phyloP scores from a whole-genome alignment of 37 sponge, comb jelly and placozoan species.

The Axinella damicornis region DNA sequence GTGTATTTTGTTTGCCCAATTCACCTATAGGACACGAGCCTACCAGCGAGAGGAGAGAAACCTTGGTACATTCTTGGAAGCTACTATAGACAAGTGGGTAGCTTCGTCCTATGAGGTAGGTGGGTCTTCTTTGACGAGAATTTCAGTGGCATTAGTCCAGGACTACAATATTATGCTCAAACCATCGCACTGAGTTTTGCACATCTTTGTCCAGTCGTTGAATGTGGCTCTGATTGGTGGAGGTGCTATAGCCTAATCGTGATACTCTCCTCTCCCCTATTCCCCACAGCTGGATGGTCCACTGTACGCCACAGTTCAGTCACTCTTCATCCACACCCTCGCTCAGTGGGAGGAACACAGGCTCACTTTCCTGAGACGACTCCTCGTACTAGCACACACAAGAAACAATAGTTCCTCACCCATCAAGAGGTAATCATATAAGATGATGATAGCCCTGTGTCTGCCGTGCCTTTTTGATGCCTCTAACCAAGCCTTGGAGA shows the following conservation, averaged over 20 bases:
- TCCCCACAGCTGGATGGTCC: conserved; percentile 80
- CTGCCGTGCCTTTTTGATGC: no score
- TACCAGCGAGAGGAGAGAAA: conserved; percentile 69
- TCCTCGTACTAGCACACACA: conserved; percentile 78
- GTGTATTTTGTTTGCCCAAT: conserved; percentile 1
- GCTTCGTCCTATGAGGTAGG: conserved; percentile 79
- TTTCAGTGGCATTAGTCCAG: no score
- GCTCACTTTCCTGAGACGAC: conserved; percentile 58
- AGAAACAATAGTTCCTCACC: conserved; percentile 63
- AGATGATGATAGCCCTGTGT: no score
- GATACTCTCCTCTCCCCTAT: background rate
- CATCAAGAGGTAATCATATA: conserved; percentile 48
- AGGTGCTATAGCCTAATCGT: background rate
- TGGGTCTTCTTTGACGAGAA: no score
- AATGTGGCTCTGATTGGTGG: no score
- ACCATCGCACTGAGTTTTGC: background rate
- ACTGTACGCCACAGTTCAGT: conserved; percentile 45
- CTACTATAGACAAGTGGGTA: conserved; percentile 79
- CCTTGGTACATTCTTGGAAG: conserved; percentile 50
- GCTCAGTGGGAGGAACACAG: conserved; percentile 71
- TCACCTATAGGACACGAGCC: conserved; percentile 58
- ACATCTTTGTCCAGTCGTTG: no score
- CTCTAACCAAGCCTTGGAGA: no score
- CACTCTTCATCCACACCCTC: conserved; percentile 67
- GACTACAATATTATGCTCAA: background rate